Base-by-base conservation (phyloP, 2,888 invertebrate genomes). In the Drosophila yooni region DNA sequence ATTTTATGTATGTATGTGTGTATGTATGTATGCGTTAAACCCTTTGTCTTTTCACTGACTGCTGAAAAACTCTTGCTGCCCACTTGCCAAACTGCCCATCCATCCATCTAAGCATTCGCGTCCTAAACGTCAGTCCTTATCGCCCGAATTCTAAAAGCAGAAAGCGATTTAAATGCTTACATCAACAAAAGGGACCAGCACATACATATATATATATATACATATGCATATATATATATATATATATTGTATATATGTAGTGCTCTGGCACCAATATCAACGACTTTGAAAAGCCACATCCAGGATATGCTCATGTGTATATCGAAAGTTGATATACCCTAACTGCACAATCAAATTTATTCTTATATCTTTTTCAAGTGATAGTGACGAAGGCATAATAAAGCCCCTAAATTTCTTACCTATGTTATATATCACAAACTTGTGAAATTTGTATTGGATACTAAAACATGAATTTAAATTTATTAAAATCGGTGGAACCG, bases 121-220 rank as follows among this genome's bases (percentile, higher is more conserved):
- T 68, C 65, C 61, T 72, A 60, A 74, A 74, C 43, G 56, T 51
- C 29, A 61, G 62, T 67, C 60, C 81, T 83, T 85, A 85, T 85
- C 85, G 80, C 51, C 48, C 56, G 71, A 67, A 79, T 77, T 75
- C 75, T 70, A 84, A 70, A 36, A 78, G 78, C 80, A 79, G 82
- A 73, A 70, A 83, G 51, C 74, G 84, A 75, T 82, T 84, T 75
- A 87, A 84, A 82, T 75, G 84, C 75, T 77, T 66, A 82, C 60
- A 70, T 68, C 74, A 74, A 82, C 46, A 46, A 46, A 46, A 46
- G 72, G 79, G 83, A 77, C 63, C 15, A 25, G 15, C 69, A 74
- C 67, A 67, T 70, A 74, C 72, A 64, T 7, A 15, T 36, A 7
- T 0, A n/a, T 2, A 43, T 6, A 21, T 2, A 13, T 8, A 13